Evolutionary conservation across 2,797 vertebrate species (phyloP).

Genomic region (Peromyscus nudipes): DNA sequence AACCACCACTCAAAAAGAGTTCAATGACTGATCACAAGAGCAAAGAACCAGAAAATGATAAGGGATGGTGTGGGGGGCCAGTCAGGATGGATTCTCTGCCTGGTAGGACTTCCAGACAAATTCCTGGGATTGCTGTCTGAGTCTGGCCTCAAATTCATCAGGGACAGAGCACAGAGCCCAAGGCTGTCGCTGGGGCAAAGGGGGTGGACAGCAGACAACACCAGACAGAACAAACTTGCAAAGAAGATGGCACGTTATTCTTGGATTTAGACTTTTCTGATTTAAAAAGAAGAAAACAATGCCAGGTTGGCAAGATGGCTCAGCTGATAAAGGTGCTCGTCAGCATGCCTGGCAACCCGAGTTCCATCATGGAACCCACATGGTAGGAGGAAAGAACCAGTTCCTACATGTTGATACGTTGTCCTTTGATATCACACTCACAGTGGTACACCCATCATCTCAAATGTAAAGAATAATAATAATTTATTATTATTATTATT

Average conservation of each 20-base stretch:
- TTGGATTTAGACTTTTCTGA: background rate
- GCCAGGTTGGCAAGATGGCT: background rate
- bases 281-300: background rate
- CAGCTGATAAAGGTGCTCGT: background rate
- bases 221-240: constrained; percentile 9
- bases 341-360: background rate
- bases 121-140: background rate
- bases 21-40: background rate
- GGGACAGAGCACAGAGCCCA: background rate
- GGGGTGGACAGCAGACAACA: background rate
- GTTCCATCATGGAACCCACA: background rate
- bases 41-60: background rate
- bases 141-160: background rate
- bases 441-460: too few species aligned
- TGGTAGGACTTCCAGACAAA: background rate
- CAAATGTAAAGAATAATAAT: background rate
- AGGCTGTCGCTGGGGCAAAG: background rate
- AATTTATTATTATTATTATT: background rate
- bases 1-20: background rate
- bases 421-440: background rate
- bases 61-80: background rate
- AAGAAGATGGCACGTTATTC: background rate
- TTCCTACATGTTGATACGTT: background rate
- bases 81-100: background rate
- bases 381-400: background rate